These are phyloP conservation scores for Dipodomys stephensi DNA, from an alignment of 2,113 vertebrate species.

Conservation along the genomic window DNA sequence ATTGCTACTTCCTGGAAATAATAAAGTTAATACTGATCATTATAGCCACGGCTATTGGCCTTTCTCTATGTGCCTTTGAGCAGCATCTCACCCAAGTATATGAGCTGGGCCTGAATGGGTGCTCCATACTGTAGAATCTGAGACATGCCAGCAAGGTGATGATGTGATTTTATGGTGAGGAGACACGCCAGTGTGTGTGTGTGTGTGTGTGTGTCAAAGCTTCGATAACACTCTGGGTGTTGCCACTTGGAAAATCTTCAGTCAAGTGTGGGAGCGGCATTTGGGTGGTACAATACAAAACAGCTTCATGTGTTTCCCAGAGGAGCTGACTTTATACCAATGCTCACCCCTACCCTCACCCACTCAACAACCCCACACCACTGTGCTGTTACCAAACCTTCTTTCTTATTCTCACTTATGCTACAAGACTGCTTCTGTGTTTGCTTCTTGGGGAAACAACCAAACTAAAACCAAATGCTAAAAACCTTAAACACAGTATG, in stretches of 20 bases:
- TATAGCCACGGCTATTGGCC: neutral
- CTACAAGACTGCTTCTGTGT: neutral
- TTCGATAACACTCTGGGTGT: neutral
- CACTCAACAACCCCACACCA: neutral
- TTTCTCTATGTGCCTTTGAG: neutral
- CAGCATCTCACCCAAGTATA: neutral
- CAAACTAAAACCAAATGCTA: neutral
- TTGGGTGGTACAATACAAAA: neutral
- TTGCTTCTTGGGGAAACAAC: neutral
- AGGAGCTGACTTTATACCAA: fast-evolving
- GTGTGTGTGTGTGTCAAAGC: neutral
- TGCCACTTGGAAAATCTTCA: neutral
- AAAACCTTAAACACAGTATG: neutral
- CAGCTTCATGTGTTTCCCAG: neutral
- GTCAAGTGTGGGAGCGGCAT: neutral
- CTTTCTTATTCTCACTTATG: neutral
- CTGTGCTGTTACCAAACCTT: neutral
- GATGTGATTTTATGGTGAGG: neutral
- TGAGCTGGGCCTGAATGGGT: neutral
- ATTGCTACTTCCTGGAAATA: neutral
- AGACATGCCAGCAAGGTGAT: neutral
- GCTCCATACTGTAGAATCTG: neutral
- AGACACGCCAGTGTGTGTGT: neutral
- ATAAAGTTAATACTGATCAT: neutral
- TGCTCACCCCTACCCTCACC: neutral